Conservation (phyloP, 1,140 invertebrate species). For the Calliphora vicina region DNA sequence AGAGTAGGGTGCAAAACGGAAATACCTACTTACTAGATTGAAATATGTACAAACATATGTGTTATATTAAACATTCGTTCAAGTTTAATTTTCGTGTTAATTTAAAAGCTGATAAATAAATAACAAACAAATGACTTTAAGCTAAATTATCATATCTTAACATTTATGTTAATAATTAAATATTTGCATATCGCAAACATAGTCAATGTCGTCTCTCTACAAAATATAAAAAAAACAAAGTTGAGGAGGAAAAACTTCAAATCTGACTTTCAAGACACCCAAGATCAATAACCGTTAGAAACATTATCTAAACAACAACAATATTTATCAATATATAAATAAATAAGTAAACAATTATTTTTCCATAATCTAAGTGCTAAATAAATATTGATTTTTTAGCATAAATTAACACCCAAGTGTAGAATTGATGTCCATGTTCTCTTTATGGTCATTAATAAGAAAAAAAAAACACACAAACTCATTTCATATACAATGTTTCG, state of each 20-base stretch:
- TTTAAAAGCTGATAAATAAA: too few relatives aligned
- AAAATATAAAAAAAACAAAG: too few relatives aligned
- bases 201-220: conserved; percentile 2
- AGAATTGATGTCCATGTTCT: conserved; percentile 12
- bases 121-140: not conserved
- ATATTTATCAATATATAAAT: too few relatives aligned
- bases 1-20: too few relatives aligned
- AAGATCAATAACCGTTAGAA: conserved; percentile 9
- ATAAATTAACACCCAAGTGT: conserved; percentile 22
- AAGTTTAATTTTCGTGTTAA: too few relatives aligned
- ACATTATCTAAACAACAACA: not conserved
- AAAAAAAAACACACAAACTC: not conserved
- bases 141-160: conserved; percentile 23
- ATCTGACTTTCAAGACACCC: not conserved
- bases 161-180: not conserved
- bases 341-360: not conserved
- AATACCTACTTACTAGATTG: too few relatives aligned
- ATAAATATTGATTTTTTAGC: conserved; percentile 19
- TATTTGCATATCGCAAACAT: conserved; percentile 8
- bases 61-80: too few relatives aligned
- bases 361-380: conserved; percentile 1
- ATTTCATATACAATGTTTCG: not conserved
- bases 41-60: too few relatives aligned
- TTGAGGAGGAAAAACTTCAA: not conserved
- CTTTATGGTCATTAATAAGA: not conserved